Base-by-base conservation (phyloP, 2,888 invertebrate species). In the Homarus gammarus region DNA sequence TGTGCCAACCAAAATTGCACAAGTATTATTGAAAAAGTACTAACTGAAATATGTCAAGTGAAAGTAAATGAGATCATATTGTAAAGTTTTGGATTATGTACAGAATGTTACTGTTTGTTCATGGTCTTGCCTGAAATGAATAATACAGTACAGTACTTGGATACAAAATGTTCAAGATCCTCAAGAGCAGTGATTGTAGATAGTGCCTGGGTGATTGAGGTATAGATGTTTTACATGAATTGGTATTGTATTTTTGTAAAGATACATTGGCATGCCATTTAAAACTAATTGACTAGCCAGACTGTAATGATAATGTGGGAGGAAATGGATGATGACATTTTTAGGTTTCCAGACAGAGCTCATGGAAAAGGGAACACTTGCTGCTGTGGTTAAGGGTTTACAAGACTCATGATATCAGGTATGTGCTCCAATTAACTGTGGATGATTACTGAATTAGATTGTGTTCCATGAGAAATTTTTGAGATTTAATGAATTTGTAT, bases 191-290 rank as follows among this genome's bases (percentile, higher is more conserved):
- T 56, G 18, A 56, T 56, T 3, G 22, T 64, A 8, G 56, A 5
- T 27, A n/a, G 22, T 64, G 6, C 27, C 12, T 27, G 5, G 27
- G 27, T 27, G 27, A 64, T 3, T 64, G 64, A 27, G 3, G 3
- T 27, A 6, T 64, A 64, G 64, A 10, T 27, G 3, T 27, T 27
- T 64, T 64, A 64, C 27, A 27, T 0, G 27, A 64, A 3, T 64
- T 64, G 64, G 64, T 64, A 64, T 27, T 64, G n/a, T 64, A 27
- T 64, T 64, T 64, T 64, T n/a, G 10, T 64, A 64, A 64, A 64
- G 27, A 64, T 27, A 27, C 15, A 56, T 8, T 56, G n/a, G 5
- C 64, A 64, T n/a, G 64, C 64, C n/a, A 64, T n/a, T 64, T 64
- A 27, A 27, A 64, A 44, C 1, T n/a, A 27, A 27, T 2, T 64